Conservation (phyloP, 1,140 invertebrate species). For the Doryteuthis pealeii region DNA sequence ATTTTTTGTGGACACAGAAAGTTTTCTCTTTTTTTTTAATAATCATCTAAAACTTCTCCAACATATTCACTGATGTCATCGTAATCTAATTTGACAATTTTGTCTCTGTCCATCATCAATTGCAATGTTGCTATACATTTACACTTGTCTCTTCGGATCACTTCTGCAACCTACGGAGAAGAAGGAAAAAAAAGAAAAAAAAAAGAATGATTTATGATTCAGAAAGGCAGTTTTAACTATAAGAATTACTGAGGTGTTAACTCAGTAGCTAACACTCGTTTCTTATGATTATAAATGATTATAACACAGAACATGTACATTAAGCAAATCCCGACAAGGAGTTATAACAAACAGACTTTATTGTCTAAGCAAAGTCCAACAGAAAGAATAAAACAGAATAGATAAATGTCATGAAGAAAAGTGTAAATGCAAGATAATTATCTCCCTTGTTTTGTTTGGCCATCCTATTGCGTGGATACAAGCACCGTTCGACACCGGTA, state of each 20-base stretch:
- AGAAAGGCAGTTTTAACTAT: neutral
- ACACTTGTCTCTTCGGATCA: constrained; percentile 54
- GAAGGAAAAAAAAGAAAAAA: constrained; percentile 12
- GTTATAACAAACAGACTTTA: no score
- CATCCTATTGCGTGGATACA: no score
- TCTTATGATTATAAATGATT: neutral
- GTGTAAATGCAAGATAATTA: no score
- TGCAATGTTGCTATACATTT: constrained; percentile 51
- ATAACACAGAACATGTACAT: neutral
- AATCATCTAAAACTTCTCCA: no score
- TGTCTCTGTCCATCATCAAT: constrained; percentile 50
- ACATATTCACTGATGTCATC: constrained; percentile 49
- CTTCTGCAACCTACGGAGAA: constrained; percentile 45
- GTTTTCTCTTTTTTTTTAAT: no score
- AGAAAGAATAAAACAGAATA: no score
- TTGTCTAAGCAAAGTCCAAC: no score
- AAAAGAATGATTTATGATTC: neutral
- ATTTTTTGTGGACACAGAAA: no score
- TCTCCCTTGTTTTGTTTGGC: no score
- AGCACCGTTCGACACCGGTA: no score
- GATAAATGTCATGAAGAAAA: no score
- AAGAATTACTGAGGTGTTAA: neutral
- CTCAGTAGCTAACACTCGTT: neutral
- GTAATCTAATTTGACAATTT: constrained; percentile 52
- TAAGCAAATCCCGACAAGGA: no score